phyloP scores from a whole-genome alignment of 2,113 vertebrate genomes.

The Proteles cristata region DNA sequence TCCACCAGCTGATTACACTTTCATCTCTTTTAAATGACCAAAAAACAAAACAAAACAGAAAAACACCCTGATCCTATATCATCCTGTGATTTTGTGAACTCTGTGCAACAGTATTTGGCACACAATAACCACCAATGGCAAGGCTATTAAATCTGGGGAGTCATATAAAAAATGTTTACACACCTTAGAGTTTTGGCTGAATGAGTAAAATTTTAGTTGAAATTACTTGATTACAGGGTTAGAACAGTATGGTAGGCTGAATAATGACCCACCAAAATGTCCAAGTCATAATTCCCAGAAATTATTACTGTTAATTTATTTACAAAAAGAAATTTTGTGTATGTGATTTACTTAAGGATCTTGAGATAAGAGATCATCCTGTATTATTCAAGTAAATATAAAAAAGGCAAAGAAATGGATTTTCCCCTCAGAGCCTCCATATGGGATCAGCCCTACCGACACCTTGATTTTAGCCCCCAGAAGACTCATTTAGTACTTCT shows the following conservation, averaged over 20 bases:
- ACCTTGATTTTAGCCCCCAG: not conserved
- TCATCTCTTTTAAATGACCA: not conserved
- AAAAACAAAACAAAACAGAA: not conserved
- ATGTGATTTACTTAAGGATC: not conserved
- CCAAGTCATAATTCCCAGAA: not conserved
- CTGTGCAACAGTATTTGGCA: not conserved
- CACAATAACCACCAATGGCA: not conserved
- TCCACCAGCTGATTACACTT: not conserved
- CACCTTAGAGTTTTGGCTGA: not conserved
- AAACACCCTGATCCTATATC: not conserved
- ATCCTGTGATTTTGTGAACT: not conserved
- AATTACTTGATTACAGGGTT: not conserved
- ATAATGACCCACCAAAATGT: not conserved
- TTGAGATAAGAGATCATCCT: not conserved
- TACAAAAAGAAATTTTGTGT: not conserved
- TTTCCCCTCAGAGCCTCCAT: not conserved
- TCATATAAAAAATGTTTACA: not conserved
- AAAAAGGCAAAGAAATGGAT: not conserved
- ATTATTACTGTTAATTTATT: not conserved
- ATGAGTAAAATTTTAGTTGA: not conserved
- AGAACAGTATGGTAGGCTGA: not conserved
- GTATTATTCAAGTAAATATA: not conserved
- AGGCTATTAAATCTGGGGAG: not conserved
- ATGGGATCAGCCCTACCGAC: not conserved
- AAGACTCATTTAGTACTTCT: not conserved